phyloP scores from a whole-genome alignment of 2,888 invertebrate species.

The Polymixis lichenea region DNA sequence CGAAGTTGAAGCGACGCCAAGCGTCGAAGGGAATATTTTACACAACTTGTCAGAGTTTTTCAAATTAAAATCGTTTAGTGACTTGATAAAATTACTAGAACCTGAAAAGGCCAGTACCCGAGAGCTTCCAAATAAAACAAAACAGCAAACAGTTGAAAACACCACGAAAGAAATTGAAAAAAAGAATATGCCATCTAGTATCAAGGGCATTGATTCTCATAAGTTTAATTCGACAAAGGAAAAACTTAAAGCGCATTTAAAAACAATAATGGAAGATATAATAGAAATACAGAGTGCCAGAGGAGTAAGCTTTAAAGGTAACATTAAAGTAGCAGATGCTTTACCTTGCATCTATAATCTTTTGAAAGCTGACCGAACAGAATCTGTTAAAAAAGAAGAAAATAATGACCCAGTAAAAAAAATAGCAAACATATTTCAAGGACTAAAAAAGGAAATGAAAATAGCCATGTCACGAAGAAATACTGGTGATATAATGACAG shows the following conservation, averaged over 20 bases:
- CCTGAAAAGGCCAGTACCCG: constrained; percentile 37
- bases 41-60: constrained; percentile 84
- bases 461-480: constrained; percentile 71
- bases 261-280: constrained; percentile 82
- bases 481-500: constrained; percentile 47
- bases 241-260: constrained; percentile 83
- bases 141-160: constrained; percentile 5
- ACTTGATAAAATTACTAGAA: constrained; percentile 77
- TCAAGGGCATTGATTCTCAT: constrained; percentile 15
- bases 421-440: constrained; percentile 75
- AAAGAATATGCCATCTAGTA: neutral
- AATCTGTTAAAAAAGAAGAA: constrained; percentile 42
- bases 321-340: constrained; percentile 76
- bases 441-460: constrained; percentile 76
- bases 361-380: constrained; percentile 68
- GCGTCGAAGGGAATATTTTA: constrained; percentile 79
- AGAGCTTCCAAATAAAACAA: constrained; percentile 12
- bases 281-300: constrained; percentile 78
- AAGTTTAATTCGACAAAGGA: constrained; percentile 76
- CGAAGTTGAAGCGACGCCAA: constrained; percentile 61
- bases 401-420: constrained; percentile 64
- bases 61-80: constrained; percentile 83
- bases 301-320: constrained; percentile 68
- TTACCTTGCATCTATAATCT: constrained; percentile 84
- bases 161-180: constrained; percentile 7